Conservation (phyloP, 2,888 invertebrate species). For the Drosophila rubida region DNA sequence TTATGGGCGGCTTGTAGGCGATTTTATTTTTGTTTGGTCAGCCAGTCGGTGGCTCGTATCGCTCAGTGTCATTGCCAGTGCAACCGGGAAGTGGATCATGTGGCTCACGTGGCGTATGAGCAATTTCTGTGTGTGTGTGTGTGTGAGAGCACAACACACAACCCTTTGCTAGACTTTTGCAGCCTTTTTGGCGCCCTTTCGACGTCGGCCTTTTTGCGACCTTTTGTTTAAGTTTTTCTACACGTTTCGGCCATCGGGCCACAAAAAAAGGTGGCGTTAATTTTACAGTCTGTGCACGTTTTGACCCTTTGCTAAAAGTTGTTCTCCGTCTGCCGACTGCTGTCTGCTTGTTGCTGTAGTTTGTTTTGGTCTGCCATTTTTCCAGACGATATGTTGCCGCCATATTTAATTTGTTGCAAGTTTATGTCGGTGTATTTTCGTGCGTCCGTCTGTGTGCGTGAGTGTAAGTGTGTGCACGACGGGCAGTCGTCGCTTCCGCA, state of each 20-base stretch:
- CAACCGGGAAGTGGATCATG: conserved; percentile 34
- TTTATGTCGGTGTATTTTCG: conserved; percentile 27
- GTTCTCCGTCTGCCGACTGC: conserved; percentile 30
- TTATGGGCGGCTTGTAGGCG: conserved; percentile 37
- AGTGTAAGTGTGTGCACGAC: conserved; percentile 17
- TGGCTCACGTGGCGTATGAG: conserved; percentile 53
- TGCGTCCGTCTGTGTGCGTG: too few species aligned
- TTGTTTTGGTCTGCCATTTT: conserved; percentile 73
- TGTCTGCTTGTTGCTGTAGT: conserved; percentile 34
- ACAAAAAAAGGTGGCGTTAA: conserved; percentile 68
- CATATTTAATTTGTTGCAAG: conserved; percentile 76
- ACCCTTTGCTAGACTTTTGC: conserved; percentile 39
- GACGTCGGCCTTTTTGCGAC: conserved; percentile 17
- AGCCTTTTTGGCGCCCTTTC: conserved; percentile 32
- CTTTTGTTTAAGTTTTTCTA: conserved; percentile 62
- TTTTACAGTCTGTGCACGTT: conserved; percentile 77
- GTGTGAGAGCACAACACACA: conserved; percentile 16
- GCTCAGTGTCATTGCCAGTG: conserved; percentile 1
- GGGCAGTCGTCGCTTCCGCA: conserved; percentile 57
- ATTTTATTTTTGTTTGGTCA: conserved; percentile 52
- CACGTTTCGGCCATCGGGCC: conserved; percentile 61
- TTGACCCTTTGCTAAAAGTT: conserved; percentile 66
- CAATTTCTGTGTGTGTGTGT: conserved; percentile 30
- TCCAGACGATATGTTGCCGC: conserved; percentile 77
- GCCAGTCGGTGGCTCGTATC: conserved; percentile 12